Conservation (phyloP, 2,888 invertebrate species). For the Caenorhabditis wallacei region DNA sequence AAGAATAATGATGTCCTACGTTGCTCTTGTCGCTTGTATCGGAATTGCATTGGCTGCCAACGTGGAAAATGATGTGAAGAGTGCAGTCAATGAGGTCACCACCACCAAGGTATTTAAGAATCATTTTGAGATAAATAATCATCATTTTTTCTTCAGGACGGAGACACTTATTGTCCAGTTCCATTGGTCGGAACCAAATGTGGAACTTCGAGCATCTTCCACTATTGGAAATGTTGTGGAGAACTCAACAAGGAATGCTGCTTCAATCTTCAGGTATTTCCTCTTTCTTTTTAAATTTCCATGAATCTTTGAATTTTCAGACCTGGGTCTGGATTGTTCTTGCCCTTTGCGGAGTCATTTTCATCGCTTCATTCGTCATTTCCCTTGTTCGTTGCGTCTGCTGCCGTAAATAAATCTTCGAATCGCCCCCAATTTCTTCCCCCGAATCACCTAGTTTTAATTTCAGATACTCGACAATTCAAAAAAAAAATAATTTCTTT, state of each 20-base stretch:
- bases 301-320: conserved; percentile 58
- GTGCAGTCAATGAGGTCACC: conserved; percentile 75
- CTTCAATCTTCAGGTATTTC: conserved; percentile 77
- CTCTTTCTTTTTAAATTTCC: neutral
- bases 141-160: conserved; percentile 76
- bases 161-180: conserved; percentile 79
- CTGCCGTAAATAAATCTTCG: conserved; percentile 75
- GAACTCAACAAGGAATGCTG: conserved; percentile 80
- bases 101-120: conserved; percentile 70
- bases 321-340: conserved; percentile 79
- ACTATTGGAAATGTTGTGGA: conserved; percentile 82
- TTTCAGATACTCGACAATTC: conserved; percentile 20
- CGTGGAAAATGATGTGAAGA: conserved; percentile 68
- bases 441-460: conserved; percentile 16
- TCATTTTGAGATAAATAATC: neutral
- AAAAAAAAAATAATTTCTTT: neutral
- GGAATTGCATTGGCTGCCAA: conserved; percentile 53
- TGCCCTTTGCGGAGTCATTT: conserved; percentile 77
- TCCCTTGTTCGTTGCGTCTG: conserved; percentile 78
- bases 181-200: conserved; percentile 78
- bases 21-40: conserved; percentile 60
- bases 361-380: conserved; percentile 77
- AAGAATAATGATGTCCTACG: conserved; percentile 28
- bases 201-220: conserved; percentile 77
- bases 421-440: neutral